phyloP scores from a whole-genome alignment of 2,113 vertebrate genomes.

The Mormoops blainvillei region DNA sequence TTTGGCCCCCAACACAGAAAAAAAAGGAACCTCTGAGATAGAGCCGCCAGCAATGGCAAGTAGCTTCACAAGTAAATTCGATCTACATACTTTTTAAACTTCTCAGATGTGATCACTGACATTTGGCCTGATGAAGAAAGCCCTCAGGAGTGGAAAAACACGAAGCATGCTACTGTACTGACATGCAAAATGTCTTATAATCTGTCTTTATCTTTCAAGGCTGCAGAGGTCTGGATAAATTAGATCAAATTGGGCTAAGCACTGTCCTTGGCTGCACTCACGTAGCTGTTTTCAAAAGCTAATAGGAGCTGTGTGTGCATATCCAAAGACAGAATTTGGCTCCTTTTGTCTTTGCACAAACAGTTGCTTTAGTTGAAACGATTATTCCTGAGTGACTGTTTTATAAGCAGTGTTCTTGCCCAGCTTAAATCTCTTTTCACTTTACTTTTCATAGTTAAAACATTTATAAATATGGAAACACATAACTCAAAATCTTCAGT shows the following conservation, averaged over 20 bases:
- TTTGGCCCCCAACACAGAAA: slow-evolving; percentile 76
- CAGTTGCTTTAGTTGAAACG: slow-evolving; percentile 49
- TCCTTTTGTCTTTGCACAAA: slow-evolving; percentile 61
- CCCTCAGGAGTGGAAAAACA: slow-evolving; percentile 48
- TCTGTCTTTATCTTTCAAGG: slow-evolving; percentile 57
- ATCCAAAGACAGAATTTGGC: slow-evolving; percentile 66
- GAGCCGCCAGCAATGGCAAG: slow-evolving; percentile 66
- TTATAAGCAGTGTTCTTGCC: slow-evolving; percentile 57
- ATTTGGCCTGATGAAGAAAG: slow-evolving; percentile 73
- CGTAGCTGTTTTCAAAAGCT: slow-evolving; percentile 55
- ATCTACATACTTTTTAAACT: slow-evolving; percentile 70
- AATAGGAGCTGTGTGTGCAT: slow-evolving; percentile 68
- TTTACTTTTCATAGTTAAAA: slow-evolving; percentile 50
- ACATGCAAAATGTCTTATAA: slow-evolving; percentile 61
- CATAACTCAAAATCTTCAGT: slow-evolving; percentile 44
- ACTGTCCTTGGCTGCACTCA: slow-evolving; percentile 53
- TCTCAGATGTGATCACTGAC: slow-evolving; percentile 72
- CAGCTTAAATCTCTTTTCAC: slow-evolving; percentile 57
- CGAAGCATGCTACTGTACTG: slow-evolving; percentile 12
- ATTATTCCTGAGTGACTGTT: slow-evolving; percentile 59
- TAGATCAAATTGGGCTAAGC: slow-evolving; percentile 69
- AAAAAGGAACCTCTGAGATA: slow-evolving; percentile 75
- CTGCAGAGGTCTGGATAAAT: slow-evolving; percentile 68
- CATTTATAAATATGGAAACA: slow-evolving; percentile 62
- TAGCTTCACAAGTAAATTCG: slow-evolving; percentile 68